Base-by-base conservation (phyloP, 2,888 invertebrate species). In the Scaptodrosophila latifasciaeformis region DNA sequence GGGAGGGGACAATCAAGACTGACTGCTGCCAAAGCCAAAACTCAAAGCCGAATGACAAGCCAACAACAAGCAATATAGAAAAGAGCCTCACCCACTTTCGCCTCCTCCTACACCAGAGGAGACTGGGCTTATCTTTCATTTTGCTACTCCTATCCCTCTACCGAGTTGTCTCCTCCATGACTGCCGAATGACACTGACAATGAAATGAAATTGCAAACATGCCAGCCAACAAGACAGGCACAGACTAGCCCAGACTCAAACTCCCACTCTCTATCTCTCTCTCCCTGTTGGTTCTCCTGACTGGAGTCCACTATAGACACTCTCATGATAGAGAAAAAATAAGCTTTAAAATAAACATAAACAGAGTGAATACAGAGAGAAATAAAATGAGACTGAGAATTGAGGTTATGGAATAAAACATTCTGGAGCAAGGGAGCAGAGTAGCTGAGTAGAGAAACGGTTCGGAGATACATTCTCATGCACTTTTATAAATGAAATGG, bases 401-500 rank as follows among this genome's bases (percentile, higher is more conserved):
- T 7, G n/a, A 4, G 13, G 6, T 12, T n/a, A n/a, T 4, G 45
- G 18, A 42, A 31, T 2, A 4, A 0, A 0, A 9, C n/a, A 58
- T 52, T 51, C 62, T n/a, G n/a, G n/a, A n/a, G n/a, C n/a, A n/a
- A n/a, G n/a, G n/a, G n/a, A n/a, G n/a, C n/a, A n/a, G n/a, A n/a
- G n/a, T n/a, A n/a, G 19, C 42, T 27, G 55, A 54, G 51, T 45
- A 58, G 50, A 17, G 30, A 49, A 52, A 30, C 30, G 13, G n/a
- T n/a, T n/a, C n/a, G n/a, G n/a, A n/a, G 43, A 45, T 59, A 10
- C 35, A 12, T 13, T n/a, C 37, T 37, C 51, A 57, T 53, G 72
- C 80, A 79, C 77, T 78, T 67, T 81, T 81, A 74, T 76, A 82
- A 80, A 78, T 74, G 79, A 81, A 80, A 82, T 82, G 79, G 80